Evolutionary conservation across 2,113 vertebrate species (phyloP).

Genomic region (Ariopsis seemanni): DNA sequence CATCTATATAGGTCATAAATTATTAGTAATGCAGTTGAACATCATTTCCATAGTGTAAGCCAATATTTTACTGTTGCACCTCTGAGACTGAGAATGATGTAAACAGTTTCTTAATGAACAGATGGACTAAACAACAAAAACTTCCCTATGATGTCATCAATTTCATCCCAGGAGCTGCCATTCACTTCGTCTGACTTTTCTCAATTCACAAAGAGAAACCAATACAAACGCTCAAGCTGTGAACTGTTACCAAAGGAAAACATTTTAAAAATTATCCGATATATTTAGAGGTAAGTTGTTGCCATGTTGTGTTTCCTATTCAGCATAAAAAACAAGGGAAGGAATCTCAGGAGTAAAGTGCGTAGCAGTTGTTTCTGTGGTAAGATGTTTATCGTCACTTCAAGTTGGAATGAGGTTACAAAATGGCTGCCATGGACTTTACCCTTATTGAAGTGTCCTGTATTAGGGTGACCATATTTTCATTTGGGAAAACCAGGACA

Average conservation of each 20-base stretch:
- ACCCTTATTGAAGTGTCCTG: neutral
- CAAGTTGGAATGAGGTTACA: neutral
- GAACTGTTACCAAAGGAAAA: neutral
- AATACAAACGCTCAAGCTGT: neutral
- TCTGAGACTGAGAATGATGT: neutral
- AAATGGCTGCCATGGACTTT: neutral
- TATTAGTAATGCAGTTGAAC: too few species aligned
- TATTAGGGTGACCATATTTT: too few species aligned
- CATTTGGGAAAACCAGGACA: too few species aligned
- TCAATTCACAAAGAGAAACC: neutral
- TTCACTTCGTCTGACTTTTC: too few species aligned
- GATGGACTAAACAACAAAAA: neutral
- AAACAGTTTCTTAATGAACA: neutral
- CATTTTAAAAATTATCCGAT: neutral
- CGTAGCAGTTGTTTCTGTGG: neutral
- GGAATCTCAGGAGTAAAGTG: neutral
- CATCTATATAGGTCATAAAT: too few species aligned
- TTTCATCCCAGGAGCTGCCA: too few species aligned
- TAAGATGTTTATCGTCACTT: neutral
- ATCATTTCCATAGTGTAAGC: too few species aligned
- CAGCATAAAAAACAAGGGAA: neutral
- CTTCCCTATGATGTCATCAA: too few species aligned
- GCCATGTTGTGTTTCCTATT: neutral
- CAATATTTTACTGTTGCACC: neutral
- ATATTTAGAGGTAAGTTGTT: neutral